These are phyloP conservation scores for Nothocercus nigrocapillus DNA, from an alignment of 2,113 vertebrate genomes.

Conservation along the genomic window DNA sequence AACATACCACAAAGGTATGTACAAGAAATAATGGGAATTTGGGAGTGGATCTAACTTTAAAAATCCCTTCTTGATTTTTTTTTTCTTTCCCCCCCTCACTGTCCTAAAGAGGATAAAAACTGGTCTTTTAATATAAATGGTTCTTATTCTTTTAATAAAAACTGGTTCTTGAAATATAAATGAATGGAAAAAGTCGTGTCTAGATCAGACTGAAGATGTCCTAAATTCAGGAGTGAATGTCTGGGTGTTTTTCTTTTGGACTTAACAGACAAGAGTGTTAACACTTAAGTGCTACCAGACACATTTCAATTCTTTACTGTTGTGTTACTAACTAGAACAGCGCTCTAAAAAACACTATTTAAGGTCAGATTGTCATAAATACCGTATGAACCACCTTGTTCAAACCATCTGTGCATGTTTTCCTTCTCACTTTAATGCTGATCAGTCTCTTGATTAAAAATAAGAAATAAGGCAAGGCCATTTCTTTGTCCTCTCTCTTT, in stretches of 20 bases:
- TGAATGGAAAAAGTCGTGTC: background rate
- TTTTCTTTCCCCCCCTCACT: background rate
- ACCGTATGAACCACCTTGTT: background rate
- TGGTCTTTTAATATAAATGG: fast-evolving
- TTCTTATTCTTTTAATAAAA: too few relatives aligned
- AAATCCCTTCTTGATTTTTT: background rate
- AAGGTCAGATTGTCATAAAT: background rate
- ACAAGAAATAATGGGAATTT: background rate
- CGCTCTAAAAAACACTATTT: background rate
- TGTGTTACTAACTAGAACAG: background rate
- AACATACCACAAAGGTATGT: background rate
- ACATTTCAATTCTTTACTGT: background rate
- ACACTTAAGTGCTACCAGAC: background rate
- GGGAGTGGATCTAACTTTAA: background rate
- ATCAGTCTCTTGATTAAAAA: background rate
- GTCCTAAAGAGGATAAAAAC: background rate
- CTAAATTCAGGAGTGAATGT: background rate
- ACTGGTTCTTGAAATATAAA: background rate
- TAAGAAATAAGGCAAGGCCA: background rate
- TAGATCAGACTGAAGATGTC: background rate
- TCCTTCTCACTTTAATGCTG: background rate
- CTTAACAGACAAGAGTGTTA: too few relatives aligned
- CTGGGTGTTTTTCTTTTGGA: background rate
- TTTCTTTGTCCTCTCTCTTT: background rate
- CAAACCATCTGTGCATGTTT: background rate